Evolutionary conservation across 1,140 invertebrate genomes (phyloP), one percentile per base, ranked within the genome.

Genomic region (Drosophila lowei): DNA sequence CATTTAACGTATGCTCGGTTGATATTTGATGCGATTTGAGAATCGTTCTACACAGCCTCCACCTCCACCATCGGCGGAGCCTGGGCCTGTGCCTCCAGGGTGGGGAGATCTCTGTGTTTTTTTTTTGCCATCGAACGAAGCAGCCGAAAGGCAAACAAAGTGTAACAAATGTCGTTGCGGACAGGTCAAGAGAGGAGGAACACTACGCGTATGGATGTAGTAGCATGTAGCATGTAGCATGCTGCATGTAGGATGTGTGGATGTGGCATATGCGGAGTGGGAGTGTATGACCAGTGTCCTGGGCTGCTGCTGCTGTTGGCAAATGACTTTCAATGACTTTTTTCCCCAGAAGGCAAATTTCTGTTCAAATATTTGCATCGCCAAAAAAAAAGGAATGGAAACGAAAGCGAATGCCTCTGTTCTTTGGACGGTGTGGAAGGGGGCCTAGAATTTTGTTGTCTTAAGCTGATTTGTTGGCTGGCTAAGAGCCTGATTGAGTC

Each of bases 1-100:
- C 86, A 90, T 90, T 90, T 90, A 90, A 90, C 86, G 86, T 90
- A 90, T 90, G 86, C 86, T 90, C 77, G 75, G 86, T 85, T 90
- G 86, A 83, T 90, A 90, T 90, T 90, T 90, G 86, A 90, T 90
- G 86, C 86, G 86, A 90, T 90, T 90, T 89, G 72, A 62, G 74
- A 84, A 71, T 65, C 73, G 54, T 50, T 57, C 38, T 25, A n/a
- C 18, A 18, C 38, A 16, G 28, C 56, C 56, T 34, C 25, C 21
- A 4, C 47, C 47, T 21, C 42, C 58, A n/a, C n/a, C n/a, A n/a
- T n/a, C n/a, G n/a, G n/a, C n/a, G n/a, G n/a, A n/a, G n/a, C n/a
- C n/a, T n/a, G n/a, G n/a, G n/a, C n/a, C n/a, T n/a, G n/a, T n/a
- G n/a, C n/a, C n/a, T n/a, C n/a, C n/a, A n/a, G n/a, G n/a, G n/a